These are phyloP conservation scores for Punctoribates punctum DNA, from an alignment of 2,888 invertebrate species.

Conservation along the genomic window DNA sequence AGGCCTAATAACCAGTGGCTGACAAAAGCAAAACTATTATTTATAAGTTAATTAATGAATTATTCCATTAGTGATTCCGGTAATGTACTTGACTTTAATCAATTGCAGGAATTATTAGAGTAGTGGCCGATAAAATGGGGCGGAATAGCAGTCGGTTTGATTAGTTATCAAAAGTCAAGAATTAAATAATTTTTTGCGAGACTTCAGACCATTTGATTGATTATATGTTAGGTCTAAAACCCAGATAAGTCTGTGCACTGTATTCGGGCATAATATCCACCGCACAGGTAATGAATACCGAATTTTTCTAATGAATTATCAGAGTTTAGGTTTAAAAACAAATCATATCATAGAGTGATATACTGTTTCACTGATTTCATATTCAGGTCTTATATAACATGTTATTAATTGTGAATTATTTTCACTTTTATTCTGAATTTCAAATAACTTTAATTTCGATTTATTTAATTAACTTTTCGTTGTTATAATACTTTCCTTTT, in stretches of 20 bases:
- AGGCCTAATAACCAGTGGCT: neutral
- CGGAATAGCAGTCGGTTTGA: conserved; percentile 16
- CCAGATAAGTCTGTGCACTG: neutral
- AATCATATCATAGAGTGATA: neutral
- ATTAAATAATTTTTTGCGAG: conserved; percentile 1
- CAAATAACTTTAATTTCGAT: neutral
- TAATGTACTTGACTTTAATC: neutral
- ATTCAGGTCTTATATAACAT: conserved; percentile 1
- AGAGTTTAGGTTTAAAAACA: neutral
- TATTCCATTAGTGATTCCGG: conserved; percentile 9
- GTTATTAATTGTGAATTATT: conserved; percentile 21
- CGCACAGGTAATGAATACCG: neutral
- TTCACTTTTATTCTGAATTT: neutral
- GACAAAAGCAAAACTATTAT: conserved; percentile 9
- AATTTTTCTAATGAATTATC: neutral
- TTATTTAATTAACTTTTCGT: neutral
- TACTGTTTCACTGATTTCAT: neutral
- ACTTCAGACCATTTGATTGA: conserved; percentile 11
- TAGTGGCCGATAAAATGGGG: neutral
- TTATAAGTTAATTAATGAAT: conserved; percentile 33
- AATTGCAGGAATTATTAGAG: neutral
- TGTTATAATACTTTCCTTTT: too few species aligned
- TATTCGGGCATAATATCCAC: neutral
- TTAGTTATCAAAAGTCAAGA: conserved; percentile 27
- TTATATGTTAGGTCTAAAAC: neutral